Conservation (phyloP, 2,797 vertebrate genomes). For the Ibycter americanus region DNA sequence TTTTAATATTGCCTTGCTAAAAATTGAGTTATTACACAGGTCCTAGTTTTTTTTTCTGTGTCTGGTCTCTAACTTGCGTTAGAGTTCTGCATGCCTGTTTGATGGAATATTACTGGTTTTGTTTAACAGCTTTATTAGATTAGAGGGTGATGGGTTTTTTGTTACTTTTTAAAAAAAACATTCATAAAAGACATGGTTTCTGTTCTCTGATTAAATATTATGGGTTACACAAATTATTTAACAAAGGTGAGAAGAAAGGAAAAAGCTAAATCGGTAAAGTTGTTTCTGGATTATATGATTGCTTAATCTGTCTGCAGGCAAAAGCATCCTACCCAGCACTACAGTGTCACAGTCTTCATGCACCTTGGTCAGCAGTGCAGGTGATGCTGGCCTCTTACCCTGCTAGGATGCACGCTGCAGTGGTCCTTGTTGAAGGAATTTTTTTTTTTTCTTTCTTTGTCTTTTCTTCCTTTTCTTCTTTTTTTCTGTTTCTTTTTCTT, state of each 20-base stretch:
- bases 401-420: not conserved
- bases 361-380: not conserved
- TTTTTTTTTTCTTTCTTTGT: not conserved
- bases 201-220: not conserved
- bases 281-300: not conserved
- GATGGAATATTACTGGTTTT: not conserved
- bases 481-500: not conserved
- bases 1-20: not conserved
- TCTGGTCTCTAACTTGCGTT: not conserved
- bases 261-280: not conserved
- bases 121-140: not conserved
- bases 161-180: not conserved
- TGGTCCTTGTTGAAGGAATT: not conserved
- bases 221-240: not conserved
- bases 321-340: not conserved
- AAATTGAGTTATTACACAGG: not conserved
- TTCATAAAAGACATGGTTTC: not conserved
- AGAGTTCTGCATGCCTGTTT: not conserved
- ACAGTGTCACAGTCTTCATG: fast-evolving
- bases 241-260: not conserved
- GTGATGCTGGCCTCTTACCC: not conserved
- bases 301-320: not conserved
- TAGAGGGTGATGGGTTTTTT: not conserved
- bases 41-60: not conserved
- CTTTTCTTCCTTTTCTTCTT: not conserved